Conservation (phyloP, 2,113 vertebrate species). For the Entomyzon cyanotis region DNA sequence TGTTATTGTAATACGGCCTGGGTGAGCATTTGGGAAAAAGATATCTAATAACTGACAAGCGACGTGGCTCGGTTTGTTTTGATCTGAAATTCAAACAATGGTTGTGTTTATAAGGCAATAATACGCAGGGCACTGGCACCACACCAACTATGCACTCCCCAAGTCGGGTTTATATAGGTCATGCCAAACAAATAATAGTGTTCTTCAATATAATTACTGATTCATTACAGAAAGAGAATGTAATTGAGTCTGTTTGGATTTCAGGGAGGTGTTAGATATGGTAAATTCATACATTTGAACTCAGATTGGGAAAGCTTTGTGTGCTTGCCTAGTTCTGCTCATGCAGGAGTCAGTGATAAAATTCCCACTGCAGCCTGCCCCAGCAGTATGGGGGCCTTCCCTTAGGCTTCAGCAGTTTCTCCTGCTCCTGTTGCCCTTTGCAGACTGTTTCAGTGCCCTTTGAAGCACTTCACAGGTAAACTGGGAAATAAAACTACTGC, state of each 20-base stretch:
- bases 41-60: constrained; percentile 70
- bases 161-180: constrained; percentile 66
- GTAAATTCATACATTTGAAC: constrained; percentile 15
- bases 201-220: constrained; percentile 66
- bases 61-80: constrained; percentile 64
- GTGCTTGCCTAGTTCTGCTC: not conserved
- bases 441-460: not conserved
- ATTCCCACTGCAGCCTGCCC: not conserved
- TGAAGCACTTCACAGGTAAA: not conserved
- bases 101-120: constrained; percentile 65
- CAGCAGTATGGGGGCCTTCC: not conserved
- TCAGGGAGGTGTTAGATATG: constrained; percentile 26
- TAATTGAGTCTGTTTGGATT: constrained; percentile 49
- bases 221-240: constrained; percentile 53
- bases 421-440: not conserved
- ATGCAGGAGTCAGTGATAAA: not conserved
- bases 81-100: constrained; percentile 71
- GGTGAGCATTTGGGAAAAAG: constrained; percentile 66
- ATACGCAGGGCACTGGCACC: constrained; percentile 61
- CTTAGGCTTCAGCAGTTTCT: not conserved
- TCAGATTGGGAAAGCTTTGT: not conserved
- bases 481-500: not conserved
- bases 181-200: constrained; percentile 65
- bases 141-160: constrained; percentile 54
- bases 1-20: constrained; percentile 68